Percentiles rank a stretch among this genome's conserved stretches.
These are phyloP conservation scores for Rynchops niger DNA, from an alignment of 2,113 vertebrate species.

Conservation along the genomic window DNA sequence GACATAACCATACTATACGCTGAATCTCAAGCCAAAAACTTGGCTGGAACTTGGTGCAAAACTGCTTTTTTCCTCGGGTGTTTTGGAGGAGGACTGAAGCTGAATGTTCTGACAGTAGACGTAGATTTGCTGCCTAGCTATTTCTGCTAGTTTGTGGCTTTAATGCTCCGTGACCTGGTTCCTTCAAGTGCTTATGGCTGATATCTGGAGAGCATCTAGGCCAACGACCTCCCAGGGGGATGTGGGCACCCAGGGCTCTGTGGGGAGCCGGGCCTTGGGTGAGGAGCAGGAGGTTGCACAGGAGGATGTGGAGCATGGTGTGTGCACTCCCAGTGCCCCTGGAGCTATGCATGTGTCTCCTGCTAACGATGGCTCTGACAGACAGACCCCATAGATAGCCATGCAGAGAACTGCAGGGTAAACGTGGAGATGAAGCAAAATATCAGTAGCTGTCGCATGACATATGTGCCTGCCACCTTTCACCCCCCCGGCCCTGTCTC, in stretches of 20 bases:
- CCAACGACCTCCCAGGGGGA: background rate
- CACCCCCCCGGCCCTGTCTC: background rate
- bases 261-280: fast-evolving
- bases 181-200: background rate
- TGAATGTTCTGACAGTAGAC: background rate
- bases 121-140: background rate
- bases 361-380: background rate
- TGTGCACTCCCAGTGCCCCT: background rate
- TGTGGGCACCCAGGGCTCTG: background rate
- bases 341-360: background rate
- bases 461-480: background rate
- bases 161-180: background rate
- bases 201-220: background rate
- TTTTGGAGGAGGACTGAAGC: background rate
- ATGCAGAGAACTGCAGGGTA: background rate
- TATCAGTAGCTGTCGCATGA: background rate
- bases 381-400: background rate
- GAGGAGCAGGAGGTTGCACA: background rate
- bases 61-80: background rate
- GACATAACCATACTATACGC: background rate
- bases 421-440: background rate
- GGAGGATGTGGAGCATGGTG: fast-evolving
- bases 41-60: background rate
- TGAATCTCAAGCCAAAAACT: background rate
- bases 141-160: background rate